These are phyloP conservation scores for Drosophila melanica DNA, from an alignment of 1,140 invertebrate genomes.

Conservation along the genomic window DNA sequence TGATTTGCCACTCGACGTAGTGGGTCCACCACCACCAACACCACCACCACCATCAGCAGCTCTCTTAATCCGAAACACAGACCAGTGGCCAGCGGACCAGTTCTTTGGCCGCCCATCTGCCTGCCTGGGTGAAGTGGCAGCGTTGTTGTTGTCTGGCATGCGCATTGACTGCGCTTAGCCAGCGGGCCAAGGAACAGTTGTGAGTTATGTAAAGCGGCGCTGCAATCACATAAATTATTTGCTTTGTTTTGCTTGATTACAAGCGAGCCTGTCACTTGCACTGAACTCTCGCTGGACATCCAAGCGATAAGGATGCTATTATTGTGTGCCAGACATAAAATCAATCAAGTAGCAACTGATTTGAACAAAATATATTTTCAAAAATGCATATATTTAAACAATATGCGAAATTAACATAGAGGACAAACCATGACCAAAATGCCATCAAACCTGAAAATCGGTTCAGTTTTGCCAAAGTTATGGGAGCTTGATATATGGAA, in stretches of 20 bases:
- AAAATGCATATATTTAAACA: too few species aligned
- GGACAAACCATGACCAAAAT: too few species aligned
- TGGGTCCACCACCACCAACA: constrained; percentile 19
- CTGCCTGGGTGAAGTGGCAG: constrained; percentile 11
- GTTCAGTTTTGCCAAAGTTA: too few species aligned
- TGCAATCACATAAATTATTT: constrained; percentile 78
- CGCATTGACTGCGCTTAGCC: constrained; percentile 73
- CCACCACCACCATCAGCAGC: constrained; percentile 2
- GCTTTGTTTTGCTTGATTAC: constrained; percentile 55
- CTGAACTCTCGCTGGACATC: neutral
- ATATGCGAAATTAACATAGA: too few species aligned
- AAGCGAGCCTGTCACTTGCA: constrained; percentile 22
- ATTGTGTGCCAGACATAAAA: too few species aligned
- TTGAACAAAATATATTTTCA: too few species aligned
- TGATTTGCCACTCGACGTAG: constrained; percentile 54
- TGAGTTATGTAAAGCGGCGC: constrained; percentile 76
- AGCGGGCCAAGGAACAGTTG: constrained; percentile 61
- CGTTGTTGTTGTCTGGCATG: constrained; percentile 71
- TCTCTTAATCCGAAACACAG: constrained; percentile 27
- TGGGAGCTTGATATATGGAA: too few species aligned
- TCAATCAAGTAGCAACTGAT: too few species aligned
- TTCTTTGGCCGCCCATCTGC: neutral
- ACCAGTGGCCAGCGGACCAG: constrained; percentile 22
- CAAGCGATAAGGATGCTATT: too few species aligned
- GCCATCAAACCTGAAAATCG: too few species aligned